phyloP scores from a whole-genome alignment of 2,113 vertebrate genomes.

The Amphiprion ocellaris region DNA sequence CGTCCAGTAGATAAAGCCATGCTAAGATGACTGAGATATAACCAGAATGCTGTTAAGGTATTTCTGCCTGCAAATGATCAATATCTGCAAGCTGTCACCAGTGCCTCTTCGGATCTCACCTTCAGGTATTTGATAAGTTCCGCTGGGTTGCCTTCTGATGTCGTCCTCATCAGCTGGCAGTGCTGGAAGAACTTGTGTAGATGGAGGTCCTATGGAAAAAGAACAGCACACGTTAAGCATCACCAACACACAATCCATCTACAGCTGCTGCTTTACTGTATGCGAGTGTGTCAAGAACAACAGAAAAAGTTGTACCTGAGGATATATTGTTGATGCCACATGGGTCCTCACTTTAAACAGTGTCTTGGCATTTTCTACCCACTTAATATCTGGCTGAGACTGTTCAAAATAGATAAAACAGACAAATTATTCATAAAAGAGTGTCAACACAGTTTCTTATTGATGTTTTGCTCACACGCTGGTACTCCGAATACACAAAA shows the following conservation, averaged over 20 bases:
- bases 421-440: too few species aligned
- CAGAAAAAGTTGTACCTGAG: constrained; percentile 86
- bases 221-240: neutral
- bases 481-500: too few species aligned
- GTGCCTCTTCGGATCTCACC: constrained; percentile 76
- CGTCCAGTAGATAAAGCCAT: too few species aligned
- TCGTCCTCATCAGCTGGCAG: constrained; percentile 90
- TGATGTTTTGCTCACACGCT: too few species aligned
- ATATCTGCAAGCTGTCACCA: too few species aligned
- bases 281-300: neutral
- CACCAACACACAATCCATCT: neutral
- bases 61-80: too few species aligned
- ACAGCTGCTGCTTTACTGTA: too few species aligned
- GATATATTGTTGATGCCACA: constrained; percentile 93
- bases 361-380: constrained; percentile 95
- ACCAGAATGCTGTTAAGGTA: too few species aligned
- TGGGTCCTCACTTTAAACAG: constrained; percentile 93
- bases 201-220: constrained; percentile 90
- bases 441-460: too few species aligned
- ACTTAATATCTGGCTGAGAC: constrained; percentile 89
- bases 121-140: constrained; percentile 97
- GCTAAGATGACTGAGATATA: too few species aligned
- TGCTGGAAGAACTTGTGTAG: constrained; percentile 97
- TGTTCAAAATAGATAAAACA: constrained; percentile 40
- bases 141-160: constrained; percentile 87